phyloP scores from a whole-genome alignment of 1,140 invertebrate species.

The Lepidurus packardi region DNA sequence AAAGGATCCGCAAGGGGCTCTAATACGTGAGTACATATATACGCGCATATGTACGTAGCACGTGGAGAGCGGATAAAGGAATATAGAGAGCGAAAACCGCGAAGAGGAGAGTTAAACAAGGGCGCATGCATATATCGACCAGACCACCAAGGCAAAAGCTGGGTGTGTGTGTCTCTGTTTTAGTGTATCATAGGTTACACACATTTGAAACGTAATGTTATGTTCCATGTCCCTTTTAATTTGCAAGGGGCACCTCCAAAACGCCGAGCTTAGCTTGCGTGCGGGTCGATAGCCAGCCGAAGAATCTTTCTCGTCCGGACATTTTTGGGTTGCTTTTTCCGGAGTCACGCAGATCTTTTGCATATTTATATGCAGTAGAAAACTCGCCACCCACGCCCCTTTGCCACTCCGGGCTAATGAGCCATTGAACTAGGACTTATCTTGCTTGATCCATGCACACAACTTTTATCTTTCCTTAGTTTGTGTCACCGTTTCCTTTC shows the following conservation, averaged over 20 bases:
- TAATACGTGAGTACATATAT: background rate
- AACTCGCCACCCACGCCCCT: background rate
- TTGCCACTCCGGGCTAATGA: background rate
- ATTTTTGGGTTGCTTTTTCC: background rate
- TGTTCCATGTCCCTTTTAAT: background rate
- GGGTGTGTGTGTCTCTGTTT: background rate
- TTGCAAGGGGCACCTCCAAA: background rate
- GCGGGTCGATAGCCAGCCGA: background rate
- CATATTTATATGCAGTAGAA: background rate
- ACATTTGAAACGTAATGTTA: background rate
- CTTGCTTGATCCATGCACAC: background rate
- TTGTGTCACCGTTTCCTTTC: background rate
- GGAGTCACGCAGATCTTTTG: background rate
- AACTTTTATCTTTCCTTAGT: background rate
- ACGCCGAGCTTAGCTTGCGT: background rate
- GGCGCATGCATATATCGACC: background rate
- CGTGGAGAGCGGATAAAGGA: background rate
- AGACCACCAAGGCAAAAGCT: background rate
- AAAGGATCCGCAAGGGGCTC: background rate
- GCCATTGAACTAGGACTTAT: background rate
- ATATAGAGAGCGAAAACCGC: background rate
- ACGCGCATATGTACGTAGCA: background rate
- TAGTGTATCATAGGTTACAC: background rate
- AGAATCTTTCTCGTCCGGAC: background rate
- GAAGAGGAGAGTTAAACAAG: background rate